These are phyloP conservation scores for Drosophila niveifrons DNA, from an alignment of 2,888 invertebrate species.

Conservation along the genomic window DNA sequence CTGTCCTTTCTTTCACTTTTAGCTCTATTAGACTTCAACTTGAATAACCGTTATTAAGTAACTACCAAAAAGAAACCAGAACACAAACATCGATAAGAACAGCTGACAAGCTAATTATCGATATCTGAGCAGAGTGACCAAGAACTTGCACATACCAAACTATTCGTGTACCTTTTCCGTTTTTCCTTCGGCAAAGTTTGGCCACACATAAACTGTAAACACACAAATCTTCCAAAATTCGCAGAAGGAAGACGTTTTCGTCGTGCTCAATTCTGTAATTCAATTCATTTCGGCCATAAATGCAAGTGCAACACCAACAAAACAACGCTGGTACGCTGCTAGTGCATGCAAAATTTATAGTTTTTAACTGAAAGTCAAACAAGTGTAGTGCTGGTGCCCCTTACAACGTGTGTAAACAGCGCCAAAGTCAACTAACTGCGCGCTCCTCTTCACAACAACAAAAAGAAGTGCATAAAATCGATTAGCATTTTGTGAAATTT, in stretches of 20 bases:
- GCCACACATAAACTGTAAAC: conserved; percentile 32
- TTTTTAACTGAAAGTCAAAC: not conserved
- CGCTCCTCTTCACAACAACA: conserved; percentile 3
- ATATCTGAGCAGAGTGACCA: conserved; percentile 9
- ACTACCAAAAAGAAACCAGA: not conserved
- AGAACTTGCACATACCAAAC: not conserved
- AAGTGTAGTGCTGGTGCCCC: not conserved
- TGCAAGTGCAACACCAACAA: conserved; percentile 62
- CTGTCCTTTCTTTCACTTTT: not conserved
- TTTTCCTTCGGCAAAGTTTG: not conserved
- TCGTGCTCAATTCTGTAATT: conserved; percentile 18
- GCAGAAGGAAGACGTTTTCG: conserved; percentile 26
- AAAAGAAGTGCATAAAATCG: conserved; percentile 46
- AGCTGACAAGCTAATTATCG: conserved; percentile 5
- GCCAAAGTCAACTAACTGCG: conserved; percentile 18
- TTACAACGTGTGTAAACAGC: not conserved
- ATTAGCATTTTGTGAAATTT: conserved; percentile 41
- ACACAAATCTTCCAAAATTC: conserved; percentile 29
- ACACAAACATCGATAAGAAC: not conserved
- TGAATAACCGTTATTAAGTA: conserved; percentile 11
- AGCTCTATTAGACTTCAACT: not conserved
- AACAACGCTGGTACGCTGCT: conserved; percentile 30
- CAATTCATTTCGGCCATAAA: conserved; percentile 48
- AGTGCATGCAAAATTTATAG: conserved; percentile 52
- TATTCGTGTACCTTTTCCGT: not conserved